A percentile compares a stretch with the other conserved stretches of the same genome.
phyloP scores from a whole-genome alignment of 2,888 invertebrate species.

The Eristalis intricaria region DNA sequence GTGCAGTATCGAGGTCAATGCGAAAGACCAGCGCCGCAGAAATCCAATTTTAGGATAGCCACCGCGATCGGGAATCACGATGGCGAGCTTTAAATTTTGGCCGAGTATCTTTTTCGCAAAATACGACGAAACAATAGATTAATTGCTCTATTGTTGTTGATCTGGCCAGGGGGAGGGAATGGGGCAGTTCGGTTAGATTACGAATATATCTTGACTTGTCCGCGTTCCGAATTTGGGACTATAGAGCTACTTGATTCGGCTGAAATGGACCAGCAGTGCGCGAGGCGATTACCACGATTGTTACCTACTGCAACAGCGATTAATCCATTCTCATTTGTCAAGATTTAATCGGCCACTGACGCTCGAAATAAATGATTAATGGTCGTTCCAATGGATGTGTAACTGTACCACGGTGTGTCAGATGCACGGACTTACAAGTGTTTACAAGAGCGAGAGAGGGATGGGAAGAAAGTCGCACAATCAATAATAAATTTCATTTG shows the following conservation, averaged over 20 bases:
- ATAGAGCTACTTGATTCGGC: not conserved
- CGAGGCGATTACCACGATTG: constrained; percentile 31
- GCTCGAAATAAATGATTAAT: constrained; percentile 66
- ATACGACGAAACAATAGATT: constrained; percentile 43
- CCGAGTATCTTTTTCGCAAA: constrained; percentile 23
- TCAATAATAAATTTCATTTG: constrained; percentile 34
- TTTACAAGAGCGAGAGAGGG: constrained; percentile 14
- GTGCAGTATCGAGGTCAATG: constrained; percentile 65
- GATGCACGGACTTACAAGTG: constrained; percentile 25
- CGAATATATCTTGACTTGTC: constrained; percentile 43
- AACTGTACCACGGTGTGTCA: constrained; percentile 39
- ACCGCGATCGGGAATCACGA: not conserved
- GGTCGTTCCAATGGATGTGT: constrained; percentile 44
- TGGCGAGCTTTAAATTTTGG: not conserved
- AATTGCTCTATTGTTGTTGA: constrained; percentile 64
- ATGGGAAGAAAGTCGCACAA: constrained; percentile 33
- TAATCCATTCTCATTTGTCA: constrained; percentile 68
- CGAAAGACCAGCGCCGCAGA: constrained; percentile 55
- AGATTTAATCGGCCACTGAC: constrained; percentile 61
- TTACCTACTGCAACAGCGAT: constrained; percentile 47
- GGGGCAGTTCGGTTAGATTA: constrained; percentile 20
- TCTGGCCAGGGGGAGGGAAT: not conserved
- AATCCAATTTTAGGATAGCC: constrained; percentile 49
- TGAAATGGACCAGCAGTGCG: constrained; percentile 27
- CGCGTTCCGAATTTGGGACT: constrained; percentile 43